Conservation (phyloP, 2,113 vertebrate species). For the Pycnonotus jocosus region DNA sequence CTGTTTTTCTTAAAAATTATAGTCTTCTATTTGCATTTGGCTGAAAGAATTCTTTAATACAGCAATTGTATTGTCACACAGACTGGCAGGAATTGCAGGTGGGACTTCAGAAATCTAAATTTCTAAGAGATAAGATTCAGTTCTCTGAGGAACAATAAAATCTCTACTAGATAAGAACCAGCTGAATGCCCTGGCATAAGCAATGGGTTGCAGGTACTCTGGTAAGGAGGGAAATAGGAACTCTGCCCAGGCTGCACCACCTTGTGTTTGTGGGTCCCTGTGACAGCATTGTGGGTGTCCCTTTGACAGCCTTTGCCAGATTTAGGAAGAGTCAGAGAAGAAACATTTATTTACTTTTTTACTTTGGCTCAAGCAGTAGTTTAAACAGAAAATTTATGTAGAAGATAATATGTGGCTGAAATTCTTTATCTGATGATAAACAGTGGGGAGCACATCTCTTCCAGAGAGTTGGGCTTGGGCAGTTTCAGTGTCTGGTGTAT, state of each 20-base stretch:
- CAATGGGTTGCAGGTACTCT: not conserved
- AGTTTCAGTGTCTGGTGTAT: not conserved
- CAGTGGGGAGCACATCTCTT: not conserved
- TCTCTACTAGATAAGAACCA: not conserved
- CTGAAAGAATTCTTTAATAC: not conserved
- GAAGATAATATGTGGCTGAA: not conserved
- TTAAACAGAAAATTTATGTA: not conserved
- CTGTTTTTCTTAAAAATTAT: not conserved
- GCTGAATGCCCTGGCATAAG: not conserved
- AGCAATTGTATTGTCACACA: not conserved
- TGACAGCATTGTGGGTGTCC: fast-evolving
- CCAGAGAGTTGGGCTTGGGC: not conserved
- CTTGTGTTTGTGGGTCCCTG: not conserved
- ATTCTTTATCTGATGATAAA: not conserved
- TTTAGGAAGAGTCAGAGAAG: not conserved
- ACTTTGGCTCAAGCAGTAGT: not conserved
- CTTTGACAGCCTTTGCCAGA: not conserved
- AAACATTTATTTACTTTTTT: not conserved
- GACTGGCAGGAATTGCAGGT: not conserved
- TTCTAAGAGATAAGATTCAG: not conserved
- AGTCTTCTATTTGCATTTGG: not conserved
- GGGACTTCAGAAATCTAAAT: not conserved
- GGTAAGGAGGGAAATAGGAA: not conserved
- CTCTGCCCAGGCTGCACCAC: not conserved
- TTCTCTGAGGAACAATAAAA: not conserved